A percentile compares a stretch with the other conserved stretches of the same genome.
Conservation (phyloP, 2,113 vertebrate genomes). For the Peromyscus polionotus region DNA sequence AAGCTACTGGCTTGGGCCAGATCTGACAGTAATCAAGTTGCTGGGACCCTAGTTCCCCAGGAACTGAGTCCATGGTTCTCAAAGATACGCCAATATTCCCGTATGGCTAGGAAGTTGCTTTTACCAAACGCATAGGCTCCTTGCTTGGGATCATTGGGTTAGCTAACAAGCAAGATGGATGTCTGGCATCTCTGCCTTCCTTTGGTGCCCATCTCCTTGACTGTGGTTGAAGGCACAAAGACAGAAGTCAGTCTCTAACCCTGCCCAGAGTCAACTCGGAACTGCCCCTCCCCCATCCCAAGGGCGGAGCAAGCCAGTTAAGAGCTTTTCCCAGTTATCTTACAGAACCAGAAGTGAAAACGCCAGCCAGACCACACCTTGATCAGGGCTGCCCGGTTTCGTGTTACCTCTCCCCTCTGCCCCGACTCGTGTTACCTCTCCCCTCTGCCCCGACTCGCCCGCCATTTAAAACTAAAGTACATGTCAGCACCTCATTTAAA, state of each 20-base stretch:
- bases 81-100: not conserved
- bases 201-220: not conserved
- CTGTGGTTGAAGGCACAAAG: not conserved
- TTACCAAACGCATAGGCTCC: not conserved
- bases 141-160: not conserved
- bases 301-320: not conserved
- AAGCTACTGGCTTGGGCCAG: not conserved
- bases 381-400: not conserved
- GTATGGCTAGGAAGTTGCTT: not conserved
- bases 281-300: not conserved
- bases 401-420: not conserved
- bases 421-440: not conserved
- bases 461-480: no score
- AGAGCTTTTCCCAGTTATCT: not conserved
- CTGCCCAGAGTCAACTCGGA: not conserved
- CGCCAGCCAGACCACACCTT: not conserved
- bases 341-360: not conserved
- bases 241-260: not conserved
- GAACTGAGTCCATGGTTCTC: not conserved
- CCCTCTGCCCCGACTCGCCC: not conserved
- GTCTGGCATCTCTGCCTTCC: not conserved
- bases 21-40: not conserved
- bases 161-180: not conserved
- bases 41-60: not conserved
- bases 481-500: no score